A percentile compares a stretch with the other conserved stretches of the same genome.
These are phyloP conservation scores for Melikaiella ostensackeni DNA, from an alignment of 2,888 invertebrate genomes.

Conservation along the genomic window DNA sequence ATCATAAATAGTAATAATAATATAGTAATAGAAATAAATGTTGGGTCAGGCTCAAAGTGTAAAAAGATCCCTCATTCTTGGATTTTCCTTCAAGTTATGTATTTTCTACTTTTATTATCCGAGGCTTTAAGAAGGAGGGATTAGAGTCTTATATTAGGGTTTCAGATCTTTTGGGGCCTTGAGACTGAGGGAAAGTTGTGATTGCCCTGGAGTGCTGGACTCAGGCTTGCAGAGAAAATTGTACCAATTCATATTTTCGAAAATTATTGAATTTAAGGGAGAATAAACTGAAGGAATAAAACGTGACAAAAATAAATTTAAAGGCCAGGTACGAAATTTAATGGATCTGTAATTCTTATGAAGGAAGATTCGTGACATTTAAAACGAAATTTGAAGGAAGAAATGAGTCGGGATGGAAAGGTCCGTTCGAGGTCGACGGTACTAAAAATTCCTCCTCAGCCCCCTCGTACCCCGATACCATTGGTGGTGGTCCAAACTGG, in stretches of 20 bases:
- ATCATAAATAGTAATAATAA: no score
- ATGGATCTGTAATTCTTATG: no score
- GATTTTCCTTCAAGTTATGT: not conserved
- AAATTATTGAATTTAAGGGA: no score
- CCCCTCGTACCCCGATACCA: slow-evolving; percentile 12
- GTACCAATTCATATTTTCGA: not conserved
- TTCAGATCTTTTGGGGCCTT: no score
- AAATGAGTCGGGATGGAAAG: slow-evolving; percentile 18
- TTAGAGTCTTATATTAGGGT: not conserved
- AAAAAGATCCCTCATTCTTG: not conserved
- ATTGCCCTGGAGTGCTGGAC: not conserved
- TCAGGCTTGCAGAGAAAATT: not conserved
- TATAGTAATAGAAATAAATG: not conserved
- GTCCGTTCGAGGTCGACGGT: slow-evolving; percentile 27
- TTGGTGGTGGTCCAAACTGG: slow-evolving; percentile 27
- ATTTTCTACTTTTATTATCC: not conserved
- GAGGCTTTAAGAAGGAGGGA: not conserved
- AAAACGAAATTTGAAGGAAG: slow-evolving; percentile 10
- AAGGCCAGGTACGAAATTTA: no score
- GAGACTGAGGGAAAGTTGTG: not conserved
- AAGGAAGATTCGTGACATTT: not conserved
- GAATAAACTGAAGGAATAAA: no score
- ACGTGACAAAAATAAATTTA: no score
- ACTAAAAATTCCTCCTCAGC: slow-evolving; percentile 22
- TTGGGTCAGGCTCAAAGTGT: not conserved